Percentiles rank a stretch among this genome's conserved stretches.
Conservation (phyloP, 1,140 invertebrate genomes). For the Mya arenaria region DNA sequence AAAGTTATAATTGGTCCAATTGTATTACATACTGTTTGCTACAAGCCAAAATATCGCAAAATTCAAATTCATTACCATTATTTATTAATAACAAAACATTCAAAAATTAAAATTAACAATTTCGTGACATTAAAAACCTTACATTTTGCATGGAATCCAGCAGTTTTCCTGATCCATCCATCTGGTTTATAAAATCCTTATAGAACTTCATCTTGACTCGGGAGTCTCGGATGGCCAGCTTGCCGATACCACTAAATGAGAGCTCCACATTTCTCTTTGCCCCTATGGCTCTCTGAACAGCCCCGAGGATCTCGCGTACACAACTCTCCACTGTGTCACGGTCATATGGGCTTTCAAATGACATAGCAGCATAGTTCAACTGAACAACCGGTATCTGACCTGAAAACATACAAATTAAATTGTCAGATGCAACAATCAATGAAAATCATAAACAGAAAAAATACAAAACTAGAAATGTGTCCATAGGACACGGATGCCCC, state of each 20-base stretch:
- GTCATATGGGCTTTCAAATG: slow-evolving; percentile 79
- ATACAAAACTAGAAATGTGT: no score
- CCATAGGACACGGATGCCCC: no score
- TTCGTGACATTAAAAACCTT: no score
- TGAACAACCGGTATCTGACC: slow-evolving; percentile 78
- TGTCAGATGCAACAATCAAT: no score
- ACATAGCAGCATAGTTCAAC: slow-evolving; percentile 78
- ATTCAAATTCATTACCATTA: no score
- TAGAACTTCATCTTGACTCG: slow-evolving; percentile 81
- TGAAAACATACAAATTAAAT: no score
- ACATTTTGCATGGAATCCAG: slow-evolving; percentile 79
- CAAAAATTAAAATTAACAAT: no score
- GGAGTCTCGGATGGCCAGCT: slow-evolving; percentile 75
- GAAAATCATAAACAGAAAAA: no score
- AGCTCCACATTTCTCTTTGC: slow-evolving; percentile 78
- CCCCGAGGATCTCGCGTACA: slow-evolving; percentile 77
- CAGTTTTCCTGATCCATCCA: slow-evolving; percentile 79
- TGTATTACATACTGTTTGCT: no score
- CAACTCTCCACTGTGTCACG: slow-evolving; percentile 79
- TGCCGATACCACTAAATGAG: slow-evolving; percentile 78
- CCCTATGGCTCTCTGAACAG: slow-evolving; percentile 73
- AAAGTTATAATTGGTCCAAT: no score
- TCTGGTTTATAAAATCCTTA: slow-evolving; percentile 79
- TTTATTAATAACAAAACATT: no score
- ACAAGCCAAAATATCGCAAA: no score